Evolutionary conservation across 2,888 invertebrate species (phyloP).

Genomic region (Flexamia atlantica): DNA sequence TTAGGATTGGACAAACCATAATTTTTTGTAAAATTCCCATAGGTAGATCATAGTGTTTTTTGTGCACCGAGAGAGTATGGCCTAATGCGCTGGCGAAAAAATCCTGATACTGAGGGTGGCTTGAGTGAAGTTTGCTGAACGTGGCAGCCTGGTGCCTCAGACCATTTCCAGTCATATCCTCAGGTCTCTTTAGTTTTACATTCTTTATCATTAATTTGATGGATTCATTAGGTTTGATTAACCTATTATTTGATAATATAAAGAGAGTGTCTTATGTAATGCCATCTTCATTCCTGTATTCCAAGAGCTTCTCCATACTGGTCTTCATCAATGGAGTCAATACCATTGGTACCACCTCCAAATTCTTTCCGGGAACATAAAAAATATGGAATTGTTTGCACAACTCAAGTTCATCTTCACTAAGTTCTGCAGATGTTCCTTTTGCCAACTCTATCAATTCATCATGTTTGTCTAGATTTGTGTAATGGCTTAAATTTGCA

Average conservation of each 20-base stretch:
- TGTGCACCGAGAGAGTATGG: slow-evolving; percentile 41
- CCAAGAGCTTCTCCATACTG: neutral
- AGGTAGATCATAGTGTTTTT: slow-evolving; percentile 42
- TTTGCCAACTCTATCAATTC: slow-evolving; percentile 17
- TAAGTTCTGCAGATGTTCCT: neutral
- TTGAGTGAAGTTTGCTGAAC: slow-evolving; percentile 30
- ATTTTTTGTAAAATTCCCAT: slow-evolving; percentile 14
- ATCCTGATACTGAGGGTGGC: slow-evolving; percentile 44
- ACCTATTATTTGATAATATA: neutral
- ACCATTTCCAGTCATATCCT: slow-evolving; percentile 27
- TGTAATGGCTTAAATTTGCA: slow-evolving; percentile 5
- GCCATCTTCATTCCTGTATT: neutral
- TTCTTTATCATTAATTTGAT: neutral
- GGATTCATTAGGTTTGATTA: slow-evolving; percentile 4
- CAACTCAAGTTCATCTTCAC: neutral
- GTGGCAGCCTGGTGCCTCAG: slow-evolving; percentile 40
- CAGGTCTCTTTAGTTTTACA: neutral
- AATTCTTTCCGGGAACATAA: slow-evolving; percentile 19
- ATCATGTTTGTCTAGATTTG: slow-evolving; percentile 34
- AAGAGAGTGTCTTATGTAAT: neutral
- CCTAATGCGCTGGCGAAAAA: slow-evolving; percentile 32
- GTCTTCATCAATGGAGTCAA: slow-evolving; percentile 10
- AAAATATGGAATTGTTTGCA: slow-evolving; percentile 25
- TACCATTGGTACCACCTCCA: slow-evolving; percentile 16
- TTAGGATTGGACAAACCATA: slow-evolving; percentile 45